Base-by-base conservation (phyloP, 2,113 vertebrate genomes). In the Amblyornis subalaris region DNA sequence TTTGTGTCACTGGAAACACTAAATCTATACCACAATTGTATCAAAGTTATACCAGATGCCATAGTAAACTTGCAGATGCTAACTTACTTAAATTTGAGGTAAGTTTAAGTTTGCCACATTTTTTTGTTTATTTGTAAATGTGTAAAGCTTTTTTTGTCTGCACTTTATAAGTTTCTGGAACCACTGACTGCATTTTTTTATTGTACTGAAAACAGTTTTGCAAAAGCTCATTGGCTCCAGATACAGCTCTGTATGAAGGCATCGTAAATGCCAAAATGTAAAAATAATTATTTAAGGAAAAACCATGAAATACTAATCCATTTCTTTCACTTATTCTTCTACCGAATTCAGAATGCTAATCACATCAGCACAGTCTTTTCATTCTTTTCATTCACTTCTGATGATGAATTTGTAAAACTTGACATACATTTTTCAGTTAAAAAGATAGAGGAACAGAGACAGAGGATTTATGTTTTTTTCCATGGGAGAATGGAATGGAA, bases 1-100 rank as follows among this genome's bases (percentile, higher is more conserved):
- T 98, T 99, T 75, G 98, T 99, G 54, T 99, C 99, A 80, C 95
- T 99, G 97, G 99, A 99, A 98, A 98, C 97, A 35, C 98, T 99
- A 81, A 99, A 99, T 95, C 96, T 99, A 24, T 99, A 99, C 91
- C 99, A 99, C 96, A 99, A 99, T 94, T 99, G 99, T 95, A 99
- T 99, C 97, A 98, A 98, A 97, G 98, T 98, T 97, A 98, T 99
- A 97, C 99, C 99, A 11, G 99, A 99, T 95, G 97, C 97, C 83
- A 97, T 99, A 95, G 95, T 99, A 92, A 97, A 98, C 89, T 97
- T 99, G 72, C 98, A 99, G 97, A 98, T 98, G 51, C 98, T 99
- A 83, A 99, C 99, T 22, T 99, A 98, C 71, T 97, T 99, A 96
- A 99, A 99, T 95, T 97, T 99, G 97, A 99, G 99, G 99, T 99